A percentile compares a stretch with the other conserved stretches of the same genome.
Evolutionary conservation across 2,888 invertebrate genomes (phyloP).

Genomic region (Himalopsyche tibetana): DNA sequence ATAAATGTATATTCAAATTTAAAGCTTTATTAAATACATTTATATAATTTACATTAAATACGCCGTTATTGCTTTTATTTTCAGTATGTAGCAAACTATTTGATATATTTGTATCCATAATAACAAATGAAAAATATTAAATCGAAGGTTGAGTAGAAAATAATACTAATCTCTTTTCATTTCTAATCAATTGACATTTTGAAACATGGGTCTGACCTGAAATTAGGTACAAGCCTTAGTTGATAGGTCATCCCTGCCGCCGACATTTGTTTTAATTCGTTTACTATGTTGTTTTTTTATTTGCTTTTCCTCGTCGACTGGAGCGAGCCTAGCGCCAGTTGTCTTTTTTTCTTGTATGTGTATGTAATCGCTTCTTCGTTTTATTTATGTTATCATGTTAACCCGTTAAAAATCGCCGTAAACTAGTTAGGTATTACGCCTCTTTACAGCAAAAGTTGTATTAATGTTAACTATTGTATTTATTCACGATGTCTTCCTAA

Average conservation of each 20-base stretch:
- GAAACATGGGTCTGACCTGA: slow-evolving; percentile 9
- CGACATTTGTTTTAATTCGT: slow-evolving; percentile 21
- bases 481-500: no score
- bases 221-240: not conserved
- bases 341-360: slow-evolving; percentile 46
- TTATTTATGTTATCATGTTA: slow-evolving; percentile 30
- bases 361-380: slow-evolving; percentile 36
- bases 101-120: no score
- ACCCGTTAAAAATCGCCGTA: not conserved
- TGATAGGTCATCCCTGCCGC: not conserved
- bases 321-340: slow-evolving; percentile 29
- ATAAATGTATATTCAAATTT: no score
- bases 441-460: no score
- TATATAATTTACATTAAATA: no score
- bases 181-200: slow-evolving; percentile 51
- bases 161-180: not conserved
- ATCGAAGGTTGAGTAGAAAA: no score
- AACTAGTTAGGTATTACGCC: not conserved
- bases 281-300: slow-evolving; percentile 14
- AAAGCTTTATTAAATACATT: no score
- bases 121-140: no score
- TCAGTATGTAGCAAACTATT: no score
- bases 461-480: no score
- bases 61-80: no score
- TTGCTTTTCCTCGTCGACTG: slow-evolving; percentile 16